Base-by-base conservation (phyloP, 2,888 invertebrate species). In the Leuctra nigra region DNA sequence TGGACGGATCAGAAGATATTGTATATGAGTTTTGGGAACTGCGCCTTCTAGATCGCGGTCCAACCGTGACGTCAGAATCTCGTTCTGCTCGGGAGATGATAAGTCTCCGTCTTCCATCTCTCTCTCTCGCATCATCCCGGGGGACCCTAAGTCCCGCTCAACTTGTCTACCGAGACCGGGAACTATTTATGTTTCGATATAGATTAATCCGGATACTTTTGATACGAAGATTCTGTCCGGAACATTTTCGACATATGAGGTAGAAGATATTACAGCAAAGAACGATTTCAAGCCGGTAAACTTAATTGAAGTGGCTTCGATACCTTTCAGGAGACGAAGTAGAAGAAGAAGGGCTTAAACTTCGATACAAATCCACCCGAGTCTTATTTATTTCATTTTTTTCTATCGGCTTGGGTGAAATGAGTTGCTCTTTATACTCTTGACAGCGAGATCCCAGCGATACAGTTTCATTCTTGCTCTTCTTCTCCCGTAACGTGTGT, bases 111-210 rank as follows among this genome's bases (percentile, higher is more conserved):
- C n/a, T n/a, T n/a, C n/a, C n/a, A n/a, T n/a, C n/a, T n/a, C n/a
- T n/a, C n/a, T n/a, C n/a, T n/a, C n/a, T 50, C 50, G 18, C 35
- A 9, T 18, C 18, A 50, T 50, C 50, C 50, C 3, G 9, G 33
- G 50, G 33, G 50, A 50, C 50, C 22, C 29, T 20, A 29, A 50
- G 20, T 33, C 33, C 33, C 50, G 50, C 35, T 50, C 50, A 50
- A 50, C 50, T 33, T 50, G 50, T 50, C 50, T 33, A 18, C n/a
- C 29, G 33, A 33, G 50, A 50, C 35, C 16, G 22, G 33, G 22
- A 50, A 50, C 50, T 50, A 50, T 50, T 50, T 50, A 50, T 50
- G 50, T 50, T 35, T 50, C 50, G 35, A 50, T 50, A 50, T 50
- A 35, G 50, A 50, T 50, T 50, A 50, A 50, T 50, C 50, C 23